Conservation (phyloP, 2,113 vertebrate genomes). For the Prunella himalayana region DNA sequence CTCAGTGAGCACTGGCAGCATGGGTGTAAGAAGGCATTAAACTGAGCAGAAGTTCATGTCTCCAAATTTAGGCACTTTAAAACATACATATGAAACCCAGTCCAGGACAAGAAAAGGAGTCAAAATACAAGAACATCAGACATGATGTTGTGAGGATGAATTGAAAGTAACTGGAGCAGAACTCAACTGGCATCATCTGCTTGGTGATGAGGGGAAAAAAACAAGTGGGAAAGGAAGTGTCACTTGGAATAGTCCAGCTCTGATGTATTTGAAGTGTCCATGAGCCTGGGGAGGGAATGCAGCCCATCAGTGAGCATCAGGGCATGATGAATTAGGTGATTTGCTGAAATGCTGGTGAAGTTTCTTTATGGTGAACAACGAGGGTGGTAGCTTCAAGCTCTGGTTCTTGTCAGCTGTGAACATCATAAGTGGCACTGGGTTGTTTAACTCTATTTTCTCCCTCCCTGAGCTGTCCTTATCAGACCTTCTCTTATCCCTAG, state of each 20-base stretch:
- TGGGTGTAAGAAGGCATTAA: neutral
- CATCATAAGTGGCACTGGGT: neutral
- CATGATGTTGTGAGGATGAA: neutral
- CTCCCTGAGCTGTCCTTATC: conserved; percentile 33
- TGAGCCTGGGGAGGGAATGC: neutral
- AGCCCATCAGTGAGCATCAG: neutral
- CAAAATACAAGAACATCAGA: neutral
- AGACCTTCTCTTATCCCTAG: conserved; percentile 40
- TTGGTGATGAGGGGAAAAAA: neutral
- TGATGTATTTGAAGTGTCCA: neutral
- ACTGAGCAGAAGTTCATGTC: neutral
- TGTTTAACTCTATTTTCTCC: conserved; percentile 28
- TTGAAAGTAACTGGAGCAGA: neutral
- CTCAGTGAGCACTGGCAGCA: neutral
- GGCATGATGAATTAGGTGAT: neutral
- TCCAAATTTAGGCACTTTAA: neutral
- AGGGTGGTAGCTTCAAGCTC: neutral
- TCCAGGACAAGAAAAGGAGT: neutral
- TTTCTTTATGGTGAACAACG: neutral
- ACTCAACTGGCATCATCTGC: neutral
- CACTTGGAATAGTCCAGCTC: neutral
- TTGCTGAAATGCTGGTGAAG: conserved; percentile 5
- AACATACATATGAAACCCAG: neutral
- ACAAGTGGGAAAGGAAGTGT: neutral
- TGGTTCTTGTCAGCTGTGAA: conserved; percentile 65